Evolutionary conservation across 1,140 invertebrate genomes (phyloP).

Genomic region (Bombus polaris): DNA sequence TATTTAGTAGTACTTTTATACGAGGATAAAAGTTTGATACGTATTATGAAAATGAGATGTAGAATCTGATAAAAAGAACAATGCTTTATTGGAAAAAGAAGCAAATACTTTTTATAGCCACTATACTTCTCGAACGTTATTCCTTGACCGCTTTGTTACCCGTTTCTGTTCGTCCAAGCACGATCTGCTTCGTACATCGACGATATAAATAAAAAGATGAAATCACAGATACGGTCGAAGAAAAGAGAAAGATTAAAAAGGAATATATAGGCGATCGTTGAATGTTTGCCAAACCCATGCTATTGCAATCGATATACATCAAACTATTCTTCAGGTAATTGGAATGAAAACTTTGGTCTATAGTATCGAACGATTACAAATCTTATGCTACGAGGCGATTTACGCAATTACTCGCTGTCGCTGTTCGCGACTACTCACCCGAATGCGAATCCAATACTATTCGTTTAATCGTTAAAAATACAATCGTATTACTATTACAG

Average conservation of each 20-base stretch:
- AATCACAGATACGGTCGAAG: conserved; percentile 42
- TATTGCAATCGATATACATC: neutral
- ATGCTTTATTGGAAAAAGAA: too few species aligned
- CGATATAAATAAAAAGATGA: conserved; percentile 30
- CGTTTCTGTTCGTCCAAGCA: conserved; percentile 8
- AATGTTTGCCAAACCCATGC: conserved; percentile 1
- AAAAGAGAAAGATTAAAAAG: neutral
- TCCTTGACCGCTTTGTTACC: neutral
- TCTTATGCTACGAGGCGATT: neutral
- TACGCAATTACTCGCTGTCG: neutral
- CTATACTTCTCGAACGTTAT: neutral
- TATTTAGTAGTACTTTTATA: too few species aligned
- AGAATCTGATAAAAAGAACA: too few species aligned
- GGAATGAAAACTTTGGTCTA: conserved; percentile 48
- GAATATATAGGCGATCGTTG: neutral
- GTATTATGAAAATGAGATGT: too few species aligned
- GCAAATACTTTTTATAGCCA: too few species aligned
- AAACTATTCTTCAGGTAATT: conserved; percentile 19
- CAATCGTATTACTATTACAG: neutral
- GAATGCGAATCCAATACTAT: neutral
- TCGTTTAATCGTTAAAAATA: neutral
- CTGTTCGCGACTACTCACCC: neutral
- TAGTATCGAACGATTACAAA: conserved; percentile 30
- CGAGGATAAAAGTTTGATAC: too few species aligned
- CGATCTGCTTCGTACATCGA: neutral